These are phyloP conservation scores for Trichoplusia ni DNA, from an alignment of 1,140 invertebrate species.

Conservation along the genomic window DNA sequence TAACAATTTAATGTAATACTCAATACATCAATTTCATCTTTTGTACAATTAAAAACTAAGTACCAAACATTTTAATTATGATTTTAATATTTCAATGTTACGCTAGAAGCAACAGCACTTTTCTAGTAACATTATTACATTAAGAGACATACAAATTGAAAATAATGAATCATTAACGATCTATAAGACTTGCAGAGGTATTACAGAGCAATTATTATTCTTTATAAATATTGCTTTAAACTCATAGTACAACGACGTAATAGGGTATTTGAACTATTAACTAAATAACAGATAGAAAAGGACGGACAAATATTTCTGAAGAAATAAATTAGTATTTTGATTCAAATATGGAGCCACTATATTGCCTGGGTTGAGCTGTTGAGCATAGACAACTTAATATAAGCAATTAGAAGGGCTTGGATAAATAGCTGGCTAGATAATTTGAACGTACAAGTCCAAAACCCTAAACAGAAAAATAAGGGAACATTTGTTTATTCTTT, in stretches of 20 bases:
- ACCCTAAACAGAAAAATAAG: too few species aligned
- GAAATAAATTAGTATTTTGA: too few species aligned
- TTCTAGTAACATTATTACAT: conserved; percentile 24
- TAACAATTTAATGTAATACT: conserved; percentile 74
- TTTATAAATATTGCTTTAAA: not conserved
- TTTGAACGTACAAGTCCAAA: too few species aligned
- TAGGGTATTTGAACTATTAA: not conserved
- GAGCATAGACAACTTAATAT: too few species aligned
- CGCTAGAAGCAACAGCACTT: conserved; percentile 53
- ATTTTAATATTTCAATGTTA: conserved; percentile 43
- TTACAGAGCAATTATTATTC: not conserved
- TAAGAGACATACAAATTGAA: conserved; percentile 2
- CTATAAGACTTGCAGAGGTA: not conserved
- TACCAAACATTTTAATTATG: conserved; percentile 63
- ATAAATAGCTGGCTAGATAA: too few species aligned
- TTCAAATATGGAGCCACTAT: too few species aligned
- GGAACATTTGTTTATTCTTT: too few species aligned
- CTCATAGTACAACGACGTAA: not conserved
- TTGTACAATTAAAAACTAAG: conserved; percentile 71
- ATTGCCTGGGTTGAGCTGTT: too few species aligned
- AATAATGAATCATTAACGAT: not conserved
- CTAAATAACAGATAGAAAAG: too few species aligned
- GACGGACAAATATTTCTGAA: too few species aligned
- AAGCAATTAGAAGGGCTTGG: too few species aligned
- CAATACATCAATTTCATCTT: conserved; percentile 73